Conservation (phyloP, 2,113 vertebrate genomes). For the Chaetura pelagica region DNA sequence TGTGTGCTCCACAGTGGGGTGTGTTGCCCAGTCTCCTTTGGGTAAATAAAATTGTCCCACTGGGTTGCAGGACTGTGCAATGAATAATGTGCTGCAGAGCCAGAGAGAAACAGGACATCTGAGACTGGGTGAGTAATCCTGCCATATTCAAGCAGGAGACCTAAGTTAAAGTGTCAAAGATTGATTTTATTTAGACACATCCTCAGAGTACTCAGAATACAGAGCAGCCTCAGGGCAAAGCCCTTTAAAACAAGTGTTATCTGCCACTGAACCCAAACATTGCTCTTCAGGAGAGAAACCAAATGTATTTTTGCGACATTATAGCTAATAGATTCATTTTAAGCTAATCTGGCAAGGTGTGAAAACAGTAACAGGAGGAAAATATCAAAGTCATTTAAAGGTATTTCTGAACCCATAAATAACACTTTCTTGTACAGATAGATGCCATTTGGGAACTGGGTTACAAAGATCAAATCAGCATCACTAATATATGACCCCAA, state of each 20-base stretch:
- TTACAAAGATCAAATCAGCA: background rate
- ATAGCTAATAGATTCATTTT: background rate
- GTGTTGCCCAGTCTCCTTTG: background rate
- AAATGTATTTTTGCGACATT: background rate
- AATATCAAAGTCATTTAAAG: constrained; percentile 1
- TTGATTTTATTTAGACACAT: background rate
- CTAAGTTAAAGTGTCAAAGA: background rate
- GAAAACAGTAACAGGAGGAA: background rate
- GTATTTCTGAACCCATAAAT: background rate
- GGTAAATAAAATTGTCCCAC: background rate
- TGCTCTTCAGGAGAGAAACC: background rate
- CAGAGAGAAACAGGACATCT: background rate
- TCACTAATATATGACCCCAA: background rate
- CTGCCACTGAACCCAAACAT: background rate
- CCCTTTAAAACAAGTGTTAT: background rate
- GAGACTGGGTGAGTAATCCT: background rate
- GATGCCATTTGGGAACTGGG: background rate
- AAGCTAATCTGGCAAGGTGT: background rate
- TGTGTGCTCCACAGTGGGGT: accelerated
- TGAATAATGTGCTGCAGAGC: background rate
- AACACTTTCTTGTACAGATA: background rate
- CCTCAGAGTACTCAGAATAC: background rate
- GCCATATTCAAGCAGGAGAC: background rate
- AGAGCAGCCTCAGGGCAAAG: background rate
- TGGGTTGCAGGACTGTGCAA: background rate